A percentile compares a stretch with the other conserved stretches of the same genome.
phyloP scores from a whole-genome alignment of 2,888 invertebrate species.

The Meliscaeva auricollis region DNA sequence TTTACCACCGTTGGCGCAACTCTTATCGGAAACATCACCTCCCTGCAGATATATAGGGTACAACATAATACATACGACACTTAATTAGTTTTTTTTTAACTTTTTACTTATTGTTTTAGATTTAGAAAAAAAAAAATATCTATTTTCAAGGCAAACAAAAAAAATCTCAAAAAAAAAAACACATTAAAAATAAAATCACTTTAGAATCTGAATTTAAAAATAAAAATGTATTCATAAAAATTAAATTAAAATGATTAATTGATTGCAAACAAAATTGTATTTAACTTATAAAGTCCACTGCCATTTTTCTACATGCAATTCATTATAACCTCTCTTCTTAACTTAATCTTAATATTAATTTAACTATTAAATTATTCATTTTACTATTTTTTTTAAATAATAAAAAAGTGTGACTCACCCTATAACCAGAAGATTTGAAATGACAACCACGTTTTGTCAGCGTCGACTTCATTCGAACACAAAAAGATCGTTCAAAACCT shows the following conservation, averaged over 20 bases:
- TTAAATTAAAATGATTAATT: too few relatives aligned
- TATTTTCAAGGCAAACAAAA: constrained; percentile 22
- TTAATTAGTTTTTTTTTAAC: constrained; percentile 76
- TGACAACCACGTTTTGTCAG: constrained; percentile 98
- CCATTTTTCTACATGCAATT: constrained; percentile 40
- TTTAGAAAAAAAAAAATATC: constrained; percentile 12
- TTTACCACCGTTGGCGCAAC: constrained; percentile 82
- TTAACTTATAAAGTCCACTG: constrained; percentile 42
- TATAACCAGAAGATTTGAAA: constrained; percentile 97
- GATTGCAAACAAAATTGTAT: too few relatives aligned
- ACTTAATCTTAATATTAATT: not conserved
- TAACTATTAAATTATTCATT: not conserved
- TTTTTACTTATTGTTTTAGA: constrained; percentile 42
- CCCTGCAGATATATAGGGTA: constrained; percentile 84
- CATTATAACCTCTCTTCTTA: not conserved
- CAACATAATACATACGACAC: constrained; percentile 73
- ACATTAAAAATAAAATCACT: not conserved
- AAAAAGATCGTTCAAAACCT: constrained; percentile 96
- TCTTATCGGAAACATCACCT: constrained; percentile 82
- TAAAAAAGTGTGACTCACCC: constrained; percentile 88
- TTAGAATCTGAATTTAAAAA: constrained; percentile 42
- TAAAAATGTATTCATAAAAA: not conserved
- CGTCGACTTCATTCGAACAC: constrained; percentile 98
- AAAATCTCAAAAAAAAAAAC: constrained; percentile 1
- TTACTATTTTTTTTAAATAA: not conserved